Percentiles rank a stretch among this genome's conserved stretches.
These are phyloP conservation scores for Porites rus DNA, from an alignment of 92 coral and sea anemone genomes.

Conservation along the genomic window DNA sequence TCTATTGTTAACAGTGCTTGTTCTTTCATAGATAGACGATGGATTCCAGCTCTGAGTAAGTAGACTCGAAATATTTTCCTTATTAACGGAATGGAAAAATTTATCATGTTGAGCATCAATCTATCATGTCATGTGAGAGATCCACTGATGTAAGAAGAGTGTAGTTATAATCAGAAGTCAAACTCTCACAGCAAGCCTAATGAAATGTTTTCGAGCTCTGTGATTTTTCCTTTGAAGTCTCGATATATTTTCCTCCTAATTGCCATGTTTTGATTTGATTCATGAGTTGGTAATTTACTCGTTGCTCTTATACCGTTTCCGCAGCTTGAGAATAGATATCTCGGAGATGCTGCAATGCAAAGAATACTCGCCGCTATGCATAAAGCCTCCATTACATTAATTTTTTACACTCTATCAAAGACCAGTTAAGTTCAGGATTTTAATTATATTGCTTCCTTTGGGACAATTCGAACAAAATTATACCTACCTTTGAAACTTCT, in stretches of 20 bases:
- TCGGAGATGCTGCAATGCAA: not conserved
- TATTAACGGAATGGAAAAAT: not conserved
- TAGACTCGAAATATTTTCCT: not conserved
- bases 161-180: no score
- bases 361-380: conserved; percentile 4
- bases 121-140: no score
- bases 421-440: conserved; percentile 43
- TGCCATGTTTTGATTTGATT: no score
- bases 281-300: no score
- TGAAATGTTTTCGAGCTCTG: no score
- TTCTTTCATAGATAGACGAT: conserved; percentile 41
- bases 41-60: conserved; percentile 47
- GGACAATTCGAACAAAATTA: conserved; percentile 52
- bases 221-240: no score
- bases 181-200: no score
- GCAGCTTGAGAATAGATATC: no score
- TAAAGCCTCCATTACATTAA: conserved; percentile 49
- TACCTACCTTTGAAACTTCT: conserved; percentile 34
- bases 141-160: no score
- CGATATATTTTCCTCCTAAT: no score
- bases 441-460: conserved; percentile 56
- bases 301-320: no score
- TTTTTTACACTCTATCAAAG: conserved; percentile 35
- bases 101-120: not conserved
- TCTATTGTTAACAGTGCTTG: conserved; percentile 47